Base-by-base conservation (phyloP, 2,888 invertebrate genomes). In the Patella depressa region DNA sequence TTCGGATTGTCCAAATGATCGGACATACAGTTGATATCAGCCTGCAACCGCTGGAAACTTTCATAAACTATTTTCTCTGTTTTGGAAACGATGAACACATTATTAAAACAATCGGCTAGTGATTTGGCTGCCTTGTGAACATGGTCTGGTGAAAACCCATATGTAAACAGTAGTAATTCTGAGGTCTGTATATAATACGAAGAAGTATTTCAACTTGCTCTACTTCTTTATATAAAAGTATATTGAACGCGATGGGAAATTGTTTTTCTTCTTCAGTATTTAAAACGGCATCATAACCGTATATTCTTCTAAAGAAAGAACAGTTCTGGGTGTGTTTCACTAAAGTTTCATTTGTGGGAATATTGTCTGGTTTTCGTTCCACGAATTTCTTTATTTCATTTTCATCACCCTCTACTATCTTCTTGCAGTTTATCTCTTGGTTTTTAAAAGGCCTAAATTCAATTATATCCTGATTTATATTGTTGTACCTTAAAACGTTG, bases 21-120 rank as follows among this genome's bases (percentile, higher is more conserved):
- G 29, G 81, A 55, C 90, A 91, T 90, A 79, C 92, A 92, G 78
- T 90, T 90, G 14, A 91, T 81, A 80, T 91, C 91, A 0, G 90
- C 90, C 78, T 87, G 86, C 17, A 92, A 83, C 3, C 91, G 85
- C 1, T 86, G 82, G 77, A 89, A 89, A 0, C 90, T 89, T 0
- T 86, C 89, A 82, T 91, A 92, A 1, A 88, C 83, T 12, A 92
- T 85, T 53, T 83, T 82, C 81, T 90, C 91, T 45, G 84, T 80
- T 78, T 87, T 85, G 2, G 88, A 87, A 45, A 86, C 88, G 1
- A 92, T 81, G 75, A 90, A 89, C 5, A 91, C 90, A 82, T 92
- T 91, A 29, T 85, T 79, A 57, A 91, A 87, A 78, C 91, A 90
- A 34, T 80, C 79, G 9, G 87, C 83, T n/a, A 90, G 82, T 14